Evolutionary conservation across 2,113 vertebrate genomes (phyloP).

Genomic region (Rattus norvegicus): DNA sequence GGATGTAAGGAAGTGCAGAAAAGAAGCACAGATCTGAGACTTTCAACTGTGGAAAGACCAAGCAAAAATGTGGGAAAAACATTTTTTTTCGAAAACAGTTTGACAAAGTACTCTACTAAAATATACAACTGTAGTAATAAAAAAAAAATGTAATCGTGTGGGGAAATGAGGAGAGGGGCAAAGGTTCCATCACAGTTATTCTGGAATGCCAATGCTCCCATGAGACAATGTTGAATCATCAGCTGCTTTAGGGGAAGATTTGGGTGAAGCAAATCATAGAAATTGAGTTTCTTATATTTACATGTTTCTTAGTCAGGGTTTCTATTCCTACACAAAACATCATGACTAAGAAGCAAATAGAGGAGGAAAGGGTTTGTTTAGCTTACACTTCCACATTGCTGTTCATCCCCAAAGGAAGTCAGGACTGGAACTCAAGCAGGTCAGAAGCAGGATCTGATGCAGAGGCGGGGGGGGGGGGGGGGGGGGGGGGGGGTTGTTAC

Average conservation of each 20-base stretch:
- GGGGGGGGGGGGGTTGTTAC: no score
- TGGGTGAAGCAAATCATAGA: no score
- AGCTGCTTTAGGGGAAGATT: neutral
- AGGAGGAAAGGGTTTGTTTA: no score
- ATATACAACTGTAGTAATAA: neutral
- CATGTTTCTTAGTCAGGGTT: no score
- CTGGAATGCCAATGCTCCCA: neutral
- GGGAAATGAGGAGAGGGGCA: neutral
- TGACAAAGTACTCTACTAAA: neutral
- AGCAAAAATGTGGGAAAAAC: neutral
- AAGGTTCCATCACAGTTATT: neutral
- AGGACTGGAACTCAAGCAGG: no score
- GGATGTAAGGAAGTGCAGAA: neutral
- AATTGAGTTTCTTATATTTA: neutral
- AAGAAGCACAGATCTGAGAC: neutral
- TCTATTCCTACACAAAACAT: no score
- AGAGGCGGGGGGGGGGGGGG: no score
- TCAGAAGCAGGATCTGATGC: no score
- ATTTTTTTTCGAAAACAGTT: neutral
- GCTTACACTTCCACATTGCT: no score
- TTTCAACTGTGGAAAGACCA: neutral
- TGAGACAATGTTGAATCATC: neutral
- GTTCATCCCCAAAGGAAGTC: no score
- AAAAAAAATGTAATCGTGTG: no score
- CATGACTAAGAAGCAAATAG: no score